Base-by-base conservation (phyloP, 2,113 vertebrate species). In the Xiphophorus couchianus region DNA sequence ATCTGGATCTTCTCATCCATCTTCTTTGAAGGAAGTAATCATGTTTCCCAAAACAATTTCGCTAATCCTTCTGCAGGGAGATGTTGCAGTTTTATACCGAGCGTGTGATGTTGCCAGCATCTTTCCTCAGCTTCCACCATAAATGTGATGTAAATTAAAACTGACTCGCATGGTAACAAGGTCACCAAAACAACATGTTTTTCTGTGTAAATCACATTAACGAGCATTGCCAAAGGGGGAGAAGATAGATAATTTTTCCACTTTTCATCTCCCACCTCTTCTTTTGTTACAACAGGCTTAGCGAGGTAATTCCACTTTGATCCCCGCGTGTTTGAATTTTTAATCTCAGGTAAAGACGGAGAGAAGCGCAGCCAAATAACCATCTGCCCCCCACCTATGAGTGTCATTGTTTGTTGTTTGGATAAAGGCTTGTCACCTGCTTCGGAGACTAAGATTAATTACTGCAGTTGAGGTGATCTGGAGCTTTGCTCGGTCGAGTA, bases 221-320 rank as follows among this genome's bases (percentile, higher is more conserved):
- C 9, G 37, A 70, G 71, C 69, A 5, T 44, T 54, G 72, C 76
- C 78, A 42, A 77, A 27, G 7, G 15, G 54, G 64, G 39, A 44
- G 54, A 72, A 82, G 74, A 84, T 67, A 68, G 65, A 77, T 62
- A 17, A 69, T 83, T 81, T 82, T 42, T 33, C 51, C 70, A 77
- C 7, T 33, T 19, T 80, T 83, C 62, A 30, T 67, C 82, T 83
- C 83, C 44, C 73, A 71, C 73, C 62, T 60, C 69, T 68, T 77
- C 72, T 76, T 78, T 84, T 88, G 84, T 87, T 83, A 25, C 54
- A 71, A 73, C 51, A 71, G 51, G 76, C 29, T 89, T 85, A 88
- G 72, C 66, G 2, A 35, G 48, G 77, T 90, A 87, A 92, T 90
- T 78, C 85, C 80, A 62, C 80, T 87, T 88, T 88, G 78, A 90